Percentiles rank a stretch among this genome's conserved stretches.
Conservation (phyloP, 2,797 vertebrate genomes). For the Melanotaenia maccullochi region DNA sequence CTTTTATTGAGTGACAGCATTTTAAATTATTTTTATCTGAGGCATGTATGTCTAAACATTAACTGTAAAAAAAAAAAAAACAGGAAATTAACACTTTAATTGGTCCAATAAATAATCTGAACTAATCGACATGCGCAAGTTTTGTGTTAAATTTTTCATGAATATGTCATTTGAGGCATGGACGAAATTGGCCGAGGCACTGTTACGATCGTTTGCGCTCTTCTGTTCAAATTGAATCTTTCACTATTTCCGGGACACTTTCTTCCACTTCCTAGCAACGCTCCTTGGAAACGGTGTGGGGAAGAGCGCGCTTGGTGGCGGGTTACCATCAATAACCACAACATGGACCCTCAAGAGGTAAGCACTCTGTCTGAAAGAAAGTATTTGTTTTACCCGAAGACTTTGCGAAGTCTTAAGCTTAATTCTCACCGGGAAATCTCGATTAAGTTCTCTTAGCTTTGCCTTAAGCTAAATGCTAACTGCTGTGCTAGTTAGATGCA, state of each 20-base stretch:
- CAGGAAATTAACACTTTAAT: too few species aligned
- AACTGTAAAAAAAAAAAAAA: too few species aligned
- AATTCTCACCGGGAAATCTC: neutral
- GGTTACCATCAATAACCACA: slow-evolving; percentile 28
- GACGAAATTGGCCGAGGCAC: too few species aligned
- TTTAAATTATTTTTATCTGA: too few species aligned
- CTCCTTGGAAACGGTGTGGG: slow-evolving; percentile 58
- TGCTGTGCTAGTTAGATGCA: neutral
- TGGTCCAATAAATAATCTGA: too few species aligned
- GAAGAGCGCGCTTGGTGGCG: slow-evolving; percentile 53
- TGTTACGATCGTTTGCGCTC: too few species aligned
- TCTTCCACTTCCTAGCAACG: slow-evolving; percentile 65
- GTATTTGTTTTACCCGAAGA: neutral
- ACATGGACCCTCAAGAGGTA: slow-evolving; percentile 63
- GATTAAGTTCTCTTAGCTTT: neutral
- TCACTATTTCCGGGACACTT: neutral
- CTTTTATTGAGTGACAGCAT: too few species aligned
- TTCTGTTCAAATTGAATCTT: neutral
- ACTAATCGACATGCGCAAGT: too few species aligned
- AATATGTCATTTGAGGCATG: too few species aligned
- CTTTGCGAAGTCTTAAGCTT: neutral
- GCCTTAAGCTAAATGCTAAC: slow-evolving; percentile 29
- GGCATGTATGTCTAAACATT: too few species aligned
- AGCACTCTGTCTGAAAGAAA: neutral
- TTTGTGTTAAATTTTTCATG: too few species aligned